Evolutionary conservation across 2,797 vertebrate species (phyloP).

Genomic region (Pseudochromis fuscus): DNA sequence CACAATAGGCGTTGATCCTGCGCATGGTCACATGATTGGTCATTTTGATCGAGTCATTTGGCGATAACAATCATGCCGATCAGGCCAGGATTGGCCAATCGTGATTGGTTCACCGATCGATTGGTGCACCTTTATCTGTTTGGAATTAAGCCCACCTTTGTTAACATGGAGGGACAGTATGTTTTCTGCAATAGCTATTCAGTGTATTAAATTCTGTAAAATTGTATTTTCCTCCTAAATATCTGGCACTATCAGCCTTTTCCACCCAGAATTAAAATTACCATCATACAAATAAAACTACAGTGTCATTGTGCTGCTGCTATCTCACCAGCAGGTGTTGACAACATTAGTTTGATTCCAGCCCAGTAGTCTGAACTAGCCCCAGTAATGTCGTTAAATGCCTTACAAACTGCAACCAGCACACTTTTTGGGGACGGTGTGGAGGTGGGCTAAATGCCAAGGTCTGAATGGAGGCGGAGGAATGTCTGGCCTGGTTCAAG

Average conservation of each 20-base stretch:
- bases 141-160: not conserved
- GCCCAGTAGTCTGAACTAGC: not conserved
- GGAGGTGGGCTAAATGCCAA: conserved; percentile 11
- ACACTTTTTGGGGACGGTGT: conserved; percentile 18
- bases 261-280: not conserved
- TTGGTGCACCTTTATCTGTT: no score
- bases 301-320: no score
- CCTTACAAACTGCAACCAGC: not conserved
- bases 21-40: no score
- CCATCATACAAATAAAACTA: not conserved
- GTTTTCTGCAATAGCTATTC: not conserved
- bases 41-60: no score
- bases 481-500: conserved; percentile 70
- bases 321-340: no score
- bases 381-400: conserved; percentile 6
- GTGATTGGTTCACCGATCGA: no score
- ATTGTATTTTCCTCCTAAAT: no score
- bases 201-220: not conserved
- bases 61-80: no score
- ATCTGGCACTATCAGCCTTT: no score
- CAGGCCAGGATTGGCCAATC: no score
- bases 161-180: not conserved
- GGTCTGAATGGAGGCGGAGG: conserved; percentile 37
- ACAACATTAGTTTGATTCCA: not conserved
- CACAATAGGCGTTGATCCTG: no score